A percentile compares a stretch with the other conserved stretches of the same genome.
These are phyloP conservation scores for Platycercus adscitus DNA, from an alignment of 2,113 vertebrate species.

Conservation along the genomic window DNA sequence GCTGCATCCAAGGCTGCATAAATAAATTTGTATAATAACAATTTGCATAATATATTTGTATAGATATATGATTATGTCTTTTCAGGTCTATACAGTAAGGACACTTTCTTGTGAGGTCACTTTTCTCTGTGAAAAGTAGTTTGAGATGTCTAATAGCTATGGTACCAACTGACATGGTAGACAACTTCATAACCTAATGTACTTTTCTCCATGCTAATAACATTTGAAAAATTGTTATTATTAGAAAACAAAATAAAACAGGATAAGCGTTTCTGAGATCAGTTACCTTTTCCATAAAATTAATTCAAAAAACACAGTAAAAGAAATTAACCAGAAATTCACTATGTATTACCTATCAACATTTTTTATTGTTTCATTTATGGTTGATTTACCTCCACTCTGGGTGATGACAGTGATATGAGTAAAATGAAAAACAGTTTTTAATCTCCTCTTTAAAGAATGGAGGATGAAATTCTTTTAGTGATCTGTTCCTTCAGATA, in stretches of 20 bases:
- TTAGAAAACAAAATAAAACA: neutral
- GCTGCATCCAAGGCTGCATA: too few relatives aligned
- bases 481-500: neutral
- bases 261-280: neutral
- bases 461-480: neutral
- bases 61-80: neutral
- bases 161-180: neutral
- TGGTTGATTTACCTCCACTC: neutral
- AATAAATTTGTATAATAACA: too few relatives aligned
- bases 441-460: constrained; percentile 4
- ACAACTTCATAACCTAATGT: neutral
- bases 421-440: neutral
- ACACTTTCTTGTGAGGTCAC: neutral
- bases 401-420: neutral
- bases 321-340: neutral
- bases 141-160: neutral
- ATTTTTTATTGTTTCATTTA: neutral
- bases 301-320: neutral
- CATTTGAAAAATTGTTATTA: neutral
- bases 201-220: neutral
- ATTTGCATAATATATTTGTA: neutral
- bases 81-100: neutral
- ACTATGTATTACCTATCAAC: neutral
- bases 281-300: neutral
- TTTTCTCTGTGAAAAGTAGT: neutral